Evolutionary conservation across 2,888 invertebrate genomes (phyloP), one percentile per base, ranked within the genome.

Genomic region (Entomobrya multifasciata): DNA sequence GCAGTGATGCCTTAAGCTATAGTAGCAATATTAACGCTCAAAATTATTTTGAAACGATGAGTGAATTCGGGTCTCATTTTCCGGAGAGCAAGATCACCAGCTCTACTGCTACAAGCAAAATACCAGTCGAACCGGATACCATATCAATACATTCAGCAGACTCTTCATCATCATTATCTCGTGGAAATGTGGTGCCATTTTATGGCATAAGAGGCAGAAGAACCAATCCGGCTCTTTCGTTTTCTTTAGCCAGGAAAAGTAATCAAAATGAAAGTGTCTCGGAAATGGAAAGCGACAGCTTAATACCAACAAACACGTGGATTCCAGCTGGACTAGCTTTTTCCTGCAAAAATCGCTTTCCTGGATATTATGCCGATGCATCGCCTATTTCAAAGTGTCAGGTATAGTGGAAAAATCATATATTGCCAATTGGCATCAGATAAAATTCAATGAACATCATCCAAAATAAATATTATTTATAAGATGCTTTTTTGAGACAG

Each of bases 321-420:
- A 65, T 90, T 22, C 90, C 90, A 30, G 82, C 87, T 60, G 89
- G 89, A 49, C 52, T 90, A 8, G 67, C 84, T 41, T 90, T 90
- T 27, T 79, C 89, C 1, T 90, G 90, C 49, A 88, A 86, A 77
- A 84, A 84, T 41, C 60, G 87, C 20, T 49, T 86, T 22, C 89
- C 90, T 6, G 90, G 90, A 20, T 89, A 89, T 78, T 90, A 89
- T 55, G 70, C 83, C 13, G 90, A 90, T 62, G 87, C 89, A 4
- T 86, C 86, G 5, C 76, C 87, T 3, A 77, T 86, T 17, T 88
- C 87, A 27, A 88, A 80, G 55, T 89, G 89, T 65, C 89, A 89
- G 78, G 89, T 89, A 79, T 62, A 44, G 15, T n/a, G 36, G 49
- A 49, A 49, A 49, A 49, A 10, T 4, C 8, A 3, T 49, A 3